Base-by-base conservation (phyloP, 1,140 invertebrate species). In the Hesperophylax magnus region DNA sequence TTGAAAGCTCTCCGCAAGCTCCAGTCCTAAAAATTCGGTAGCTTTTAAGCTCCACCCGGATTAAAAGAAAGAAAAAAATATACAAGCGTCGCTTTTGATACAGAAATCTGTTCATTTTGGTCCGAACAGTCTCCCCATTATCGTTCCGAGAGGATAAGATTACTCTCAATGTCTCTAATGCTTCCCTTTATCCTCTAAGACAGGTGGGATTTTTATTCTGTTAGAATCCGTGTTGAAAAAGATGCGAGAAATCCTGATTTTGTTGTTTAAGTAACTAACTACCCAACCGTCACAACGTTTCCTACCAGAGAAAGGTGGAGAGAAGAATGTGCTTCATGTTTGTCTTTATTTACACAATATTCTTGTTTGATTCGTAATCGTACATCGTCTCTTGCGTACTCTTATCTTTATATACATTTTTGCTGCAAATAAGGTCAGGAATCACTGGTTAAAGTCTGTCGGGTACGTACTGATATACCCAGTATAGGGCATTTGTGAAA, bases 21-120 rank as follows among this genome's bases (percentile, higher is more conserved):
- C 58, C 20, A 61, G 58, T 61, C 20, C 20, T 18, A 11, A n/a
- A 58, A 24, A 24, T 61, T 31, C 63, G 31, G 31, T 15, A 34
- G 31, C 63, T 34, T 67, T 31, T 34, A 67, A 67, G 63, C 63
- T 61, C 58, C 11, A 17, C 31, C 22, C 31, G 63, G 63, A 34
- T 67, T 67, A 67, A 61, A 34, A 67, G 63, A 27, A 67, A 17
- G 63, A 67, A 67, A 67, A 65, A 67, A 67, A 67, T 14, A 67
- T 17, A 67, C 63, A 67, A 67, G 63, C 17, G 63, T 67, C 63
- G 24, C 63, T 31, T 34, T 67, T 67, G 63, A 67, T 67, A 31
- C 63, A 67, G 27, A 67, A 67, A 67, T 67, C 63, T 34, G 63
- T 67, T 67, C 58, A 67, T 27, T 67, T 67, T 17, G 22, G 63